Evolutionary conservation across 1,140 invertebrate species (phyloP).

Genomic region (Wiebesia pumilae): DNA sequence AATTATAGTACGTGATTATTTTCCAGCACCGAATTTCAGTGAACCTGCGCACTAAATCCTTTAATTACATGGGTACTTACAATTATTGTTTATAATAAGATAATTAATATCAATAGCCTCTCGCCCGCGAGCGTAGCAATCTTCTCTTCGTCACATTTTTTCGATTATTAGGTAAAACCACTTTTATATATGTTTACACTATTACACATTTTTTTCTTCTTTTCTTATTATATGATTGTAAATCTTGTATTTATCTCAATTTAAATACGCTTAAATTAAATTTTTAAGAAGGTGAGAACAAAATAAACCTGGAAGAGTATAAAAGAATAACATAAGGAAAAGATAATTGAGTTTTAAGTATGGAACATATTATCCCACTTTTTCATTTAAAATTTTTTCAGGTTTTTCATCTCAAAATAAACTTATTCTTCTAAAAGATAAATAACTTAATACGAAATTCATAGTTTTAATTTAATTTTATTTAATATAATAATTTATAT

Average conservation of each 20-base stretch:
- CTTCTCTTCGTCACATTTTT: conserved; percentile 51
- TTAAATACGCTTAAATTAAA: background rate
- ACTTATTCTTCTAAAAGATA: background rate
- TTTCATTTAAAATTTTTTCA: background rate
- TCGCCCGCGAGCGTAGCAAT: conserved; percentile 69
- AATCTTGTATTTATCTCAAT: background rate
- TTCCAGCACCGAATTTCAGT: conserved; percentile 5
- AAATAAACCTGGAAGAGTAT: background rate
- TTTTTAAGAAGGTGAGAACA: background rate
- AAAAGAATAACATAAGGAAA: background rate
- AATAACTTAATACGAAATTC: background rate
- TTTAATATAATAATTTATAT: too few species aligned
- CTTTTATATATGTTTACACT: conserved; percentile 45
- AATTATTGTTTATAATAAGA: conserved; percentile 53
- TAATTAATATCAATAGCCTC: conserved; percentile 68
- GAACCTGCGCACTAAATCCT: conserved; percentile 2
- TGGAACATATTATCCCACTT: background rate
- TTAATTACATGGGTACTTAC: conserved; percentile 61
- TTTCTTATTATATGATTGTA: conserved; percentile 31
- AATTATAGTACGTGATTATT: conserved; percentile 26
- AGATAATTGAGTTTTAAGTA: background rate
- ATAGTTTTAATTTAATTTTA: too few species aligned
- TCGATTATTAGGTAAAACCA: conserved; percentile 52
- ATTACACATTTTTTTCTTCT: conserved; percentile 45
- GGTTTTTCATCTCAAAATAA: background rate